These are phyloP conservation scores for Petrocephalus microphthalmus DNA, from an alignment of 2,113 vertebrate genomes.

Conservation along the genomic window DNA sequence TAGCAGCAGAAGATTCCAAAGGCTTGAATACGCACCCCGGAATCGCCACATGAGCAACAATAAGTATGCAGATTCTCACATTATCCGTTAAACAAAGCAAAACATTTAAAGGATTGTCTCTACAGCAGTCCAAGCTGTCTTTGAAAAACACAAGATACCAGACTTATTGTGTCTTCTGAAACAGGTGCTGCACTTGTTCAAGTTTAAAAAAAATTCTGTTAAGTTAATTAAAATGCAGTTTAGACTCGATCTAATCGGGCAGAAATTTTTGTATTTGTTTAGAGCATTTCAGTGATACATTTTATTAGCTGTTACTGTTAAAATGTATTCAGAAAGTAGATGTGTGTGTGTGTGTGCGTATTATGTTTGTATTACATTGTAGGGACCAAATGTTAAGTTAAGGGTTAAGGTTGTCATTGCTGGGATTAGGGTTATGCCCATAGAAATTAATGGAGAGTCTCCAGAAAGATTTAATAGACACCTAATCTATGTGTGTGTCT, in stretches of 20 bases:
- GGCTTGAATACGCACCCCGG: conserved; percentile 12
- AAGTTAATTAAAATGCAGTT: background rate
- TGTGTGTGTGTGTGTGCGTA: background rate
- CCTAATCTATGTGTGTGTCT: background rate
- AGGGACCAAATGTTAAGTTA: background rate
- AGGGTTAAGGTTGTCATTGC: background rate
- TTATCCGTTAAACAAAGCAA: background rate
- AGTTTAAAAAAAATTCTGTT: background rate
- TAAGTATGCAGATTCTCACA: background rate
- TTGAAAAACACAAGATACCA: background rate
- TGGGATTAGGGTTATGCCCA: background rate
- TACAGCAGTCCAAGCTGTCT: background rate
- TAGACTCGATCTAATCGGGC: background rate
- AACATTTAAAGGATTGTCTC: conserved; percentile 5
- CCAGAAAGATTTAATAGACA: background rate
- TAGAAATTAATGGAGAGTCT: background rate
- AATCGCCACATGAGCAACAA: background rate
- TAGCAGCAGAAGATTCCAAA: background rate
- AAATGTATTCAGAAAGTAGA: background rate
- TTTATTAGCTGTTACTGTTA: background rate
- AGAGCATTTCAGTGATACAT: background rate
- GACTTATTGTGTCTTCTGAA: background rate
- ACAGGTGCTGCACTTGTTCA: background rate
- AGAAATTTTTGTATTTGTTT: background rate
- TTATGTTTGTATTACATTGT: background rate